Percentiles rank a stretch among this genome's conserved stretches.
Conservation (phyloP, 2,797 vertebrate species). For the Spea hammondii region DNA sequence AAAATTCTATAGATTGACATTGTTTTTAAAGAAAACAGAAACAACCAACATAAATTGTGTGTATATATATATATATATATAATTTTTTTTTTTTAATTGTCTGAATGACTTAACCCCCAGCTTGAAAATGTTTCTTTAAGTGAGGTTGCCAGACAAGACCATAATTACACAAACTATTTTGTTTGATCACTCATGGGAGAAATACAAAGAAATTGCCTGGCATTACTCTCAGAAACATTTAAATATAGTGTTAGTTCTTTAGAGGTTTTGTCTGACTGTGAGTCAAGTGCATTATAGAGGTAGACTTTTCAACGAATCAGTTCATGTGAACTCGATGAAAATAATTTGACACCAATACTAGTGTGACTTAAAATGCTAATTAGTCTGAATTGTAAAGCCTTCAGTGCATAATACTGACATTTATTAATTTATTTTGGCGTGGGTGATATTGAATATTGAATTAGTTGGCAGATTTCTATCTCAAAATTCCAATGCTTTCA, state of each 20-base stretch:
- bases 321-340: background rate
- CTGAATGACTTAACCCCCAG: slow-evolving; percentile 2
- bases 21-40: background rate
- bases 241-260: slow-evolving; percentile 21
- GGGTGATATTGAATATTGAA: too few species aligned
- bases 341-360: background rate
- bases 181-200: slow-evolving; percentile 28
- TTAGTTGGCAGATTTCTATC: too few species aligned
- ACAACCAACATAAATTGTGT: background rate
- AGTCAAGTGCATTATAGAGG: slow-evolving; percentile 3
- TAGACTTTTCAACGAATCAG: background rate
- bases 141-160: slow-evolving; percentile 25
- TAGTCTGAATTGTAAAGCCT: too few species aligned
- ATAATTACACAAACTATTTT: slow-evolving; percentile 39
- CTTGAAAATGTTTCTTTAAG: slow-evolving; percentile 11
- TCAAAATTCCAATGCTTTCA: too few species aligned
- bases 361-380: too few species aligned
- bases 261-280: background rate
- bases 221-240: slow-evolving; percentile 32
- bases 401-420: too few species aligned
- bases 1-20: background rate
- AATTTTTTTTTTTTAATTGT: slow-evolving; percentile 1
- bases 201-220: slow-evolving; percentile 21
- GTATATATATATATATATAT: too few species aligned
- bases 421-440: too few species aligned